Evolutionary conservation across 1,140 invertebrate species (phyloP).

Genomic region (Pararge aegeria): DNA sequence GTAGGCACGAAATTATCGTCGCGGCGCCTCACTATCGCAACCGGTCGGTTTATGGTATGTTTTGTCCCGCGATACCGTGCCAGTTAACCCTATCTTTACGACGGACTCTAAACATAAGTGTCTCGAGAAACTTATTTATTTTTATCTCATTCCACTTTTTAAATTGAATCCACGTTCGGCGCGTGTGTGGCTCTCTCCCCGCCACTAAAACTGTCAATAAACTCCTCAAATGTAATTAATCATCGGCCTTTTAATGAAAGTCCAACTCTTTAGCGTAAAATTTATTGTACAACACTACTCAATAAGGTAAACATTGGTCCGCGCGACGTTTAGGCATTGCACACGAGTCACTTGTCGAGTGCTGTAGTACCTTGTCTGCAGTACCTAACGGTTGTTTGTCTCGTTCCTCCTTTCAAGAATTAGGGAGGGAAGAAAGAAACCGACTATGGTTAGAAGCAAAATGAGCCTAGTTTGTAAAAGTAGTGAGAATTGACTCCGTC

Average conservation of each 20-base stretch:
- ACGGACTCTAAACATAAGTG: conserved; percentile 76
- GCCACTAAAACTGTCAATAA: conserved; percentile 73
- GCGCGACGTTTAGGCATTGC: conserved; percentile 43
- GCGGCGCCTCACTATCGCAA: conserved; percentile 45
- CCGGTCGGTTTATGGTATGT: conserved; percentile 74
- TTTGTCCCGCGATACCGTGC: conserved; percentile 68
- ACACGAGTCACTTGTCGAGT: no score
- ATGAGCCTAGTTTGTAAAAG: no score
- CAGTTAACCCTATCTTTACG: conserved; percentile 78
- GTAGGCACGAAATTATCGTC: conserved; percentile 22
- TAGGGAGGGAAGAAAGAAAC: no score
- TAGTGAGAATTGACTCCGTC: no score
- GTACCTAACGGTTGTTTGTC: no score
- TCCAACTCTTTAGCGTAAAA: conserved; percentile 59
- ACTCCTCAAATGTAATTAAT: conserved; percentile 54
- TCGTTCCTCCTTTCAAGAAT: no score
- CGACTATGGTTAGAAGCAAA: no score
- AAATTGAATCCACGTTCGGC: conserved; percentile 74
- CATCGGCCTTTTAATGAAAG: conserved; percentile 68
- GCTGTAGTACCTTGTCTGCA: no score
- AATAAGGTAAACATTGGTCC: conserved; percentile 39
- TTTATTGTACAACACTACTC: conserved; percentile 56
- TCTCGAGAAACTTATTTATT: conserved; percentile 75
- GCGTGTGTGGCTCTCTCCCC: conserved; percentile 67
- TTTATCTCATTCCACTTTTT: conserved; percentile 76